Percentiles rank a stretch among this genome's conserved stretches.
Conservation (phyloP, 2,797 vertebrate genomes). For the Vespertilio murinus region DNA sequence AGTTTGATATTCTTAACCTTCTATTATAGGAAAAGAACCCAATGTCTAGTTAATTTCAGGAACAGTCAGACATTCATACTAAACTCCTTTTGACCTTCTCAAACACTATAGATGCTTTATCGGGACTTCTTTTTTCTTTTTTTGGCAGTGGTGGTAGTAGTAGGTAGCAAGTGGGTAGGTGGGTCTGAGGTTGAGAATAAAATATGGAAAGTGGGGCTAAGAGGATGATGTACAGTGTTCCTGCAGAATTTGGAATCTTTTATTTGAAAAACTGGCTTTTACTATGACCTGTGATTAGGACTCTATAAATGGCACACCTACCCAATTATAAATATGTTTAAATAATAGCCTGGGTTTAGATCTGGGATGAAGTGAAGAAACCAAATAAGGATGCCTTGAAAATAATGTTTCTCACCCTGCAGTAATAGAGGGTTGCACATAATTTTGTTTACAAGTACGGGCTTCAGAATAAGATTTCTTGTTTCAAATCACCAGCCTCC, state of each 20-base stretch:
- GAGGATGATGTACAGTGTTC: background rate
- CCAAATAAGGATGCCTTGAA: background rate
- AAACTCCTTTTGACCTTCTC: constrained; percentile 43
- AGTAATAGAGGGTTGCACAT: background rate
- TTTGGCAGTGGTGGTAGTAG: background rate
- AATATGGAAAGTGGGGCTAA: background rate
- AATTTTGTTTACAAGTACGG: background rate
- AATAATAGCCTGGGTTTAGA: background rate
- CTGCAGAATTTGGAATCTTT: background rate
- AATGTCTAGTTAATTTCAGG: constrained; percentile 49
- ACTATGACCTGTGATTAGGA: background rate
- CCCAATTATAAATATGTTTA: background rate
- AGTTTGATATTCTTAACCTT: constrained; percentile 48
- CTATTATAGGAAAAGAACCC: constrained; percentile 37
- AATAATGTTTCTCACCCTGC: background rate
- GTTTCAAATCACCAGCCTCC: background rate
- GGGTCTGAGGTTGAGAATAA: background rate
- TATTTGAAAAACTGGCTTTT: background rate
- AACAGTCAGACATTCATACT: constrained; percentile 5
- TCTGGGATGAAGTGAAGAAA: background rate
- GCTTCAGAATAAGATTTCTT: background rate
- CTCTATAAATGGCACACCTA: background rate
- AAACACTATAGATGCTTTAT: constrained; percentile 16
- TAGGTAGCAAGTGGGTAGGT: background rate
- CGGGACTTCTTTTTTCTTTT: background rate